Conservation (phyloP, 2,113 vertebrate genomes). For the Microcebus tavaratra region DNA sequence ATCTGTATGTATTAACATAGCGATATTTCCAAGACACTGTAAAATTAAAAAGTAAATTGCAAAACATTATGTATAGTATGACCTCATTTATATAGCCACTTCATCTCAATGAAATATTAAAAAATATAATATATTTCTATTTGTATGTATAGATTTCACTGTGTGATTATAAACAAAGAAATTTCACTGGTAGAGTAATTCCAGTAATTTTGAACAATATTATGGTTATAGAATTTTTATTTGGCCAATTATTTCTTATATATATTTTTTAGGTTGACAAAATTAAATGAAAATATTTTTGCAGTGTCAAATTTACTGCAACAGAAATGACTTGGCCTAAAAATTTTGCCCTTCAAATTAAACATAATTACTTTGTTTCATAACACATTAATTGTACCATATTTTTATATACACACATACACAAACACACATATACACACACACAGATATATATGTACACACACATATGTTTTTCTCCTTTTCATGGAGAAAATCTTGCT, state of each 20-base stretch:
- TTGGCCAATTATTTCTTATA: not conserved
- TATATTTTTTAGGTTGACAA: not conserved
- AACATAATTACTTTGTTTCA: not conserved
- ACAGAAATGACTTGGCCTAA: not conserved
- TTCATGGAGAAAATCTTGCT: not conserved
- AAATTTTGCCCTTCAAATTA: not conserved
- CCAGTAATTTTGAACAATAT: not conserved
- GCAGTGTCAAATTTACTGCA: not conserved
- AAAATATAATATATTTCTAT: not conserved
- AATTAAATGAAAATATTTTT: conserved; percentile 4
- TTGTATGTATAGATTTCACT: not conserved
- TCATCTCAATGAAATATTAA: not conserved
- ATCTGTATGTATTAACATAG: not conserved
- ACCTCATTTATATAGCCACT: not conserved
- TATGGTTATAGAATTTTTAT: not conserved
- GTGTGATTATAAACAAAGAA: not conserved
- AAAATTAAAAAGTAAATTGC: not conserved
- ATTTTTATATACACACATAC: not conserved
- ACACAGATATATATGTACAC: not conserved
- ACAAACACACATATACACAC: not conserved
- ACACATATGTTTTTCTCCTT: not conserved
- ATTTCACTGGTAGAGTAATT: not conserved
- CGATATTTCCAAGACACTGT: not conserved
- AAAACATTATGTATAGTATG: not conserved
- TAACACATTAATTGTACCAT: not conserved